Conservation (phyloP, 2,797 vertebrate genomes). For the Natrix natrix region DNA sequence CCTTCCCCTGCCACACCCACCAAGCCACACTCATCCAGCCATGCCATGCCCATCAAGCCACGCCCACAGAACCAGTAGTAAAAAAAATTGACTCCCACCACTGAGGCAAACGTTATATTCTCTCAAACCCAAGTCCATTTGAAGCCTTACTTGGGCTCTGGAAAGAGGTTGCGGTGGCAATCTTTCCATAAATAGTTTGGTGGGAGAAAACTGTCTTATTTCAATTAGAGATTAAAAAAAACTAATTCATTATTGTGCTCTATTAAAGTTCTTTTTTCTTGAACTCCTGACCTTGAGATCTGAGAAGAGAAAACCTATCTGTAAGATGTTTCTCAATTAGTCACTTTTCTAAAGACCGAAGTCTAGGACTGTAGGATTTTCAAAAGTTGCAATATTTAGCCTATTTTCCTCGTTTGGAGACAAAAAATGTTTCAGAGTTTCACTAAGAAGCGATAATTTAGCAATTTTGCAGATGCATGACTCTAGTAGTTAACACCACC, state of each 20-base stretch:
- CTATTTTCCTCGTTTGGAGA: too few species aligned
- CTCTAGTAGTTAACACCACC: too few species aligned
- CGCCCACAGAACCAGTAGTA: too few species aligned
- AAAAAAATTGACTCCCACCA: too few species aligned
- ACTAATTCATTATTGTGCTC: background rate
- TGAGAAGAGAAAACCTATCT: background rate
- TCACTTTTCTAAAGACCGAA: background rate
- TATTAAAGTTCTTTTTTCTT: background rate
- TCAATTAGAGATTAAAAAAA: background rate
- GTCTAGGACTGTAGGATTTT: background rate
- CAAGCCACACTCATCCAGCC: too few species aligned
- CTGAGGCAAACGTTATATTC: background rate
- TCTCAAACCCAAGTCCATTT: background rate
- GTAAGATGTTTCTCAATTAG: background rate
- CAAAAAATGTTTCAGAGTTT: too few species aligned
- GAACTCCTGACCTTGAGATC: background rate
- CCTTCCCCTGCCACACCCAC: too few species aligned
- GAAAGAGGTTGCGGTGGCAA: background rate
- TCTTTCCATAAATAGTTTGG: background rate
- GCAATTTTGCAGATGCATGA: too few species aligned
- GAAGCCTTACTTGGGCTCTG: background rate
- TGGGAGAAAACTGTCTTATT: background rate
- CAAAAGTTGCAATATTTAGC: background rate
- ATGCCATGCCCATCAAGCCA: too few species aligned
- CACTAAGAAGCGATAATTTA: too few species aligned